A percentile compares a stretch with the other conserved stretches of the same genome.
phyloP scores from a whole-genome alignment of 2,797 vertebrate genomes.

The Sebastes vulpes region DNA sequence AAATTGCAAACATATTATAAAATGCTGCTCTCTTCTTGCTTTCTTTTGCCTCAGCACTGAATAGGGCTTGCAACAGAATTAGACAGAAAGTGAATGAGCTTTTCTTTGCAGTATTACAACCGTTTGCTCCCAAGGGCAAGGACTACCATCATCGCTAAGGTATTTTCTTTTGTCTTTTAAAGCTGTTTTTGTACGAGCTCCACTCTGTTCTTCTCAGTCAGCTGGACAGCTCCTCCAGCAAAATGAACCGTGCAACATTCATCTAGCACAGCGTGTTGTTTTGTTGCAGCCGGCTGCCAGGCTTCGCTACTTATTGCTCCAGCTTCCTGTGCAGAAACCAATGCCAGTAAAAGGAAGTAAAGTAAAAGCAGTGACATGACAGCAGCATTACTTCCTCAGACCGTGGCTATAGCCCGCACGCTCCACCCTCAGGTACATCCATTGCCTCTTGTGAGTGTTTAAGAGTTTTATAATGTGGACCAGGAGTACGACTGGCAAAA shows the following conservation, averaged over 20 bases:
- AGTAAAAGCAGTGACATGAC: not conserved
- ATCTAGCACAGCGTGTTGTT: slow-evolving; percentile 25
- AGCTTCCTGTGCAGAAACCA: slow-evolving; percentile 18
- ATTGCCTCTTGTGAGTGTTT: not conserved
- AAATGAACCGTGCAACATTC: slow-evolving; percentile 37
- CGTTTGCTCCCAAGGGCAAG: slow-evolving; percentile 3
- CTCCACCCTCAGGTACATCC: not conserved
- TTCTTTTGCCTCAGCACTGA: not conserved
- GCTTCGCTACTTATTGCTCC: slow-evolving; percentile 15
- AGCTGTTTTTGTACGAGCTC: slow-evolving; percentile 8
- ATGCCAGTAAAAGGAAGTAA: not conserved
- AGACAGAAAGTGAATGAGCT: slow-evolving; percentile 30
- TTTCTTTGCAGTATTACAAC: slow-evolving; percentile 31
- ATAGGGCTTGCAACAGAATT: slow-evolving; percentile 12
- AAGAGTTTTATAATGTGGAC: not conserved
- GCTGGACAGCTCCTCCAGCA: slow-evolving; percentile 43
- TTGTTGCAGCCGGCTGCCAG: slow-evolving; percentile 19
- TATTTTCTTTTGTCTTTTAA: slow-evolving; percentile 32
- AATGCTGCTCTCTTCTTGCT: not conserved
- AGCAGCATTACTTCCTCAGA: not conserved
- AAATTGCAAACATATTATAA: not conserved
- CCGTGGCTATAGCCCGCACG: not conserved
- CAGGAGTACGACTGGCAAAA: not conserved
- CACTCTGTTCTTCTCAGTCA: slow-evolving; percentile 26
- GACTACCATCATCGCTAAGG: not conserved